Conservation (phyloP, 2,113 vertebrate genomes). For the Murina feae region DNA sequence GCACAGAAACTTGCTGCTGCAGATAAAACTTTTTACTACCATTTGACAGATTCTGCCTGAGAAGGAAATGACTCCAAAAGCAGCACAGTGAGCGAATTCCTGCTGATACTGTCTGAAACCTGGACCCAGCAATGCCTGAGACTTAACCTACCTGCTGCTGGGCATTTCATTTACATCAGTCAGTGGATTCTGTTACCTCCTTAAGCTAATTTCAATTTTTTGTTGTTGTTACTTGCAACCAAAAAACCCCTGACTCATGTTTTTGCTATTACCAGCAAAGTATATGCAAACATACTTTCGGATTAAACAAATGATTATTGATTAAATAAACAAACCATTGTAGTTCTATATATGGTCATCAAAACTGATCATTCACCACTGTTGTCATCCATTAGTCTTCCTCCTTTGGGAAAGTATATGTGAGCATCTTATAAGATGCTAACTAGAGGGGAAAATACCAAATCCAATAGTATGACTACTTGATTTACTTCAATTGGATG, state of each 20-base stretch:
- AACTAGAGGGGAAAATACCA: background rate
- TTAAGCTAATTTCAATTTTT: background rate
- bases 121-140: background rate
- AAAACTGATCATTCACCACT: background rate
- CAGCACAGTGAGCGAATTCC: background rate
- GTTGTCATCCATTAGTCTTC: background rate
- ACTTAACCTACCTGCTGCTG: rapidly evolving
- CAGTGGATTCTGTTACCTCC: background rate
- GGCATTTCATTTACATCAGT: background rate
- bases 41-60: background rate
- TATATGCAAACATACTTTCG: background rate
- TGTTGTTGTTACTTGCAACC: background rate
- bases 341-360: background rate
- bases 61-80: background rate
- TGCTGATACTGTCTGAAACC: background rate
- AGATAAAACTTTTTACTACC: background rate
- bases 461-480: background rate
- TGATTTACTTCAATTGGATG: background rate
- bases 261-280: background rate
- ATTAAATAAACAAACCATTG: background rate
- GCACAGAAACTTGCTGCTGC: background rate
- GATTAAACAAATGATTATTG: background rate
- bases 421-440: background rate
- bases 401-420: background rate
- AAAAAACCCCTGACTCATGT: background rate